Base-by-base conservation (phyloP, 2,113 vertebrate species). In the Phrynosoma platyrhinos region DNA sequence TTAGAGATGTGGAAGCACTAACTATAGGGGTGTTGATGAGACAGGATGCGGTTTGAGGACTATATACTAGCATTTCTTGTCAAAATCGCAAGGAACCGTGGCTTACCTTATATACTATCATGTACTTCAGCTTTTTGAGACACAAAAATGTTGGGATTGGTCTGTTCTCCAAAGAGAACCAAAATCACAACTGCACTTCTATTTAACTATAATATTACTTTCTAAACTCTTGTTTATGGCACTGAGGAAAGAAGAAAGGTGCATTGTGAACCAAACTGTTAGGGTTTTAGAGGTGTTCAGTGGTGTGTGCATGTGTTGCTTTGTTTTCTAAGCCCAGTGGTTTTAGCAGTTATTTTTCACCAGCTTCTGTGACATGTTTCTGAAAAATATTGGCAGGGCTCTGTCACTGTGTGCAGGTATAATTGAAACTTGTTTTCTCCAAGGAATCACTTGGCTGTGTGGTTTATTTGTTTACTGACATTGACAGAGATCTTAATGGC, bases 391-490 rank as follows among this genome's bases (percentile, higher is more conserved):
- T 96, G 94, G 94, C 93, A 94, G 88, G 92, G 89, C 93, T 95
- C 95, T 96, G 92, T 95, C 94, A 91, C 76, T 94, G 90, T 86
- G 36, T 80, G 87, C 93, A 88, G 92, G 88, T 92, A 93, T 95
- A 95, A 96, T 94, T 96, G 95, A 96, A 95, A 94, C 92, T 94
- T 83, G 90, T 94, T 95, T 95, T 92, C 95, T 94, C 95, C 21
- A 85, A 93, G 95, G 95, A 94, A 93, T 95, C 89, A 86, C 92
- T 94, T 89, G 92, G 91, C 85, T 92, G 92, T 93, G 94, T 94
- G 93, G 93, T 96, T 95, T 93, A 94, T 95, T 95, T 95, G 95
- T 95, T 96, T 96, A 94, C 93, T 95, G 95, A 95, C 95, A 95
- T 92, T 95, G 95, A 94, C 92, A 94, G 92, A 95, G 93, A 95